phyloP scores from a whole-genome alignment of 1,140 invertebrate species.

The Gonatopus flavifemur region DNA sequence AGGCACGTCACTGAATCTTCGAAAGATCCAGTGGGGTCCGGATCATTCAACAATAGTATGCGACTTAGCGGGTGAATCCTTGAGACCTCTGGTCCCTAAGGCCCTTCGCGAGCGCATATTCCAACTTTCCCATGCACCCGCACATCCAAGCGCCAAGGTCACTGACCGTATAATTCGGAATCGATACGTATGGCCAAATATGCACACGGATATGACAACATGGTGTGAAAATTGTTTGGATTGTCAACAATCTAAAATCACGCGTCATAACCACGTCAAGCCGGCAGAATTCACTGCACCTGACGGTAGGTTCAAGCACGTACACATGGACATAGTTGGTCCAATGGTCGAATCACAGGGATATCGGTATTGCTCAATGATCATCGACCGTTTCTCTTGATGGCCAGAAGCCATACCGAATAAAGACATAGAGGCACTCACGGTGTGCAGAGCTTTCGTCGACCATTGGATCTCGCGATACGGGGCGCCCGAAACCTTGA shows the following conservation, averaged over 20 bases:
- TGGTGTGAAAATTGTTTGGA: constrained; percentile 16
- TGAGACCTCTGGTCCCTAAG: background rate
- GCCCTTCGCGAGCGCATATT: background rate
- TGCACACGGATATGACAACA: constrained; percentile 2
- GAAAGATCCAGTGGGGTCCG: background rate
- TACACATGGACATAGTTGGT: too few relatives aligned
- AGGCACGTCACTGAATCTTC: background rate
- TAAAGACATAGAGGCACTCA: too few relatives aligned
- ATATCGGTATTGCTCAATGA: too few relatives aligned
- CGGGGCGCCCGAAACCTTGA: too few relatives aligned
- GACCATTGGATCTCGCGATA: too few relatives aligned
- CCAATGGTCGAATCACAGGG: too few relatives aligned
- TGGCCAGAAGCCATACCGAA: too few relatives aligned
- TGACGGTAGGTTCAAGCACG: too few relatives aligned
- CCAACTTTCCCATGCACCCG: background rate
- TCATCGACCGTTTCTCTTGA: too few relatives aligned
- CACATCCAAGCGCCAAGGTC: background rate
- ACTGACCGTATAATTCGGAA: background rate
- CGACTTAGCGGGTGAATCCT: background rate
- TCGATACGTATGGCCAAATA: constrained; percentile 12
- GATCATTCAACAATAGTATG: background rate
- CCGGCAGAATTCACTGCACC: too few relatives aligned
- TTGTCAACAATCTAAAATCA: constrained; percentile 25
- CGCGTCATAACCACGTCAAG: too few relatives aligned
- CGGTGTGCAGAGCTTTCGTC: too few relatives aligned